Conservation (phyloP, 37 sponge, comb jelly and placozoan genomes). For the Axinella damicornis region DNA sequence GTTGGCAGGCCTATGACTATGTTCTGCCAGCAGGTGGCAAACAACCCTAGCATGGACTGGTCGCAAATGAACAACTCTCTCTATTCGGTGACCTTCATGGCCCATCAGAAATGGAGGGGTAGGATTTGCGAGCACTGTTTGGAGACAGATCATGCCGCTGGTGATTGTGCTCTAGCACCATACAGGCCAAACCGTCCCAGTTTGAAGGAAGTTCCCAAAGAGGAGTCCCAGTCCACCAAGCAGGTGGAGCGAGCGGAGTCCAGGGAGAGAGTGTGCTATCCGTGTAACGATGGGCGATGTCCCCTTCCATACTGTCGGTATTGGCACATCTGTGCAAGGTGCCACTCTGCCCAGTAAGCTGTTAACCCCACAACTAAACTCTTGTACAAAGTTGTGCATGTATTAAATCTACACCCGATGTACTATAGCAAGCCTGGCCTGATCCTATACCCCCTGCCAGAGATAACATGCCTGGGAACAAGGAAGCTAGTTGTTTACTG, state of each 20-base stretch:
- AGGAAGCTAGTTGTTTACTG: too few relatives aligned
- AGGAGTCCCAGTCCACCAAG: background rate
- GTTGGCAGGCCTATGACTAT: background rate
- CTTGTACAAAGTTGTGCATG: too few relatives aligned
- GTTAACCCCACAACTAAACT: too few relatives aligned
- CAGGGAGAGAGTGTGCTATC: background rate
- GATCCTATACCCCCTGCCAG: too few relatives aligned
- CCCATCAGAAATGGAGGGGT: too few relatives aligned
- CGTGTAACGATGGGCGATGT: conserved; percentile 13
- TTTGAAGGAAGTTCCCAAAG: too few relatives aligned
- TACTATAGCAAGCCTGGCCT: too few relatives aligned
- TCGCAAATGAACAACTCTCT: conserved; percentile 15
- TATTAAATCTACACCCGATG: too few relatives aligned
- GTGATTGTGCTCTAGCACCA: background rate
- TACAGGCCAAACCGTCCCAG: too few relatives aligned
- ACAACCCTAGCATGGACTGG: conserved; percentile 7
- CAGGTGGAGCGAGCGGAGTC: background rate
- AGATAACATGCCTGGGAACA: too few relatives aligned
- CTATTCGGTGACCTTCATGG: conserved; percentile 21
- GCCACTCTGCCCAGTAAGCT: too few relatives aligned
- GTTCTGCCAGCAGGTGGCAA: conserved; percentile 24
- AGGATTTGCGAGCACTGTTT: conserved; percentile 10
- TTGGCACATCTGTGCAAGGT: background rate
- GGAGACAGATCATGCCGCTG: conserved; percentile 5
- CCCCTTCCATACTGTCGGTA: background rate